Percentiles rank a stretch among this genome's conserved stretches.
Conservation (phyloP, 1,140 invertebrate species). For the Arion vulgaris region DNA sequence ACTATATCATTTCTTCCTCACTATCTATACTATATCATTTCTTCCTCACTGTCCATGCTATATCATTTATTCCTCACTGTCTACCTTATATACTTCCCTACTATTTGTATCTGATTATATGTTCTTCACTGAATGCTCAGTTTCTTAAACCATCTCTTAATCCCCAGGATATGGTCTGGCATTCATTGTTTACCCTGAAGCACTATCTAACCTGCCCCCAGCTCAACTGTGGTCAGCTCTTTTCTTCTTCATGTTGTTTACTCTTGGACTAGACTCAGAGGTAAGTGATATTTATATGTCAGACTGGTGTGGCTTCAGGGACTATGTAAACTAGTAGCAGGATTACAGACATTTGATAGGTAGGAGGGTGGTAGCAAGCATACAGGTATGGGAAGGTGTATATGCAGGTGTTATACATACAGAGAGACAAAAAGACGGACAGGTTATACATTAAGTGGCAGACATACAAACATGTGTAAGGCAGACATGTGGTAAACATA, state of each 20-base stretch:
- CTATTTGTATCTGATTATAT: too few species aligned
- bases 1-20: too few species aligned
- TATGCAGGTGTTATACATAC: too few species aligned
- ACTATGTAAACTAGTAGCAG: too few species aligned
- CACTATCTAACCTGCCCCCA: constrained; percentile 84
- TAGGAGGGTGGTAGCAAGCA: too few species aligned
- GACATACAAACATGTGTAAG: too few species aligned
- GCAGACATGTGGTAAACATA: too few species aligned
- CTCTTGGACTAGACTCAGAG: constrained; percentile 90
- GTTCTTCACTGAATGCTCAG: neutral
- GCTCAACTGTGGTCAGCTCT: constrained; percentile 87
- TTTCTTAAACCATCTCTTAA: neutral
- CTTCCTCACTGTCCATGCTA: too few species aligned
- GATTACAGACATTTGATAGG: neutral
- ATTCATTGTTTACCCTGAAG: constrained; percentile 90
- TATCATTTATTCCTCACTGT: too few species aligned
- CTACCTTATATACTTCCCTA: too few species aligned
- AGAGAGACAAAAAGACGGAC: neutral
- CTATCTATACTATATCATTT: too few species aligned
- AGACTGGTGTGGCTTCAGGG: neutral
- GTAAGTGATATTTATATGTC: constrained; percentile 73
- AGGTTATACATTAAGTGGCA: neutral
- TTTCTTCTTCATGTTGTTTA: constrained; percentile 94
- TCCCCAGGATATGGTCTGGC: constrained; percentile 84
- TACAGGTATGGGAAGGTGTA: too few species aligned